These are phyloP conservation scores for Sebastolobus altivelis DNA, from an alignment of 2,797 vertebrate genomes.

Conservation along the genomic window DNA sequence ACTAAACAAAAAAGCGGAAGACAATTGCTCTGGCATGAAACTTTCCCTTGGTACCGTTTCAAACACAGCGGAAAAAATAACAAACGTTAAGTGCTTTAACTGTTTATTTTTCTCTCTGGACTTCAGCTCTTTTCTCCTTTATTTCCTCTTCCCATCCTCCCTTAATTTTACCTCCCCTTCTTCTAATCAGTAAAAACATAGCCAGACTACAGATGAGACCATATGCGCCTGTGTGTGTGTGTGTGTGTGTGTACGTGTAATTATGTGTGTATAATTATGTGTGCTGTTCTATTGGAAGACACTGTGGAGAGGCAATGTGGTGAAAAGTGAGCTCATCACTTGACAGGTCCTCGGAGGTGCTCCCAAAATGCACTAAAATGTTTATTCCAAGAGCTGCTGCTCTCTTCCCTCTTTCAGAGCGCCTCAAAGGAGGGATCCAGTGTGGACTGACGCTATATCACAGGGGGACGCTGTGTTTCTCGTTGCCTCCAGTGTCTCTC, in stretches of 20 bases:
- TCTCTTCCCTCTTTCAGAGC: constrained; percentile 24
- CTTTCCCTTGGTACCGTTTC: constrained; percentile 60
- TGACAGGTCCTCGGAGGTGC: constrained; percentile 49
- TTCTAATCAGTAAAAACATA: constrained; percentile 63
- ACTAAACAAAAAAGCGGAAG: constrained; percentile 45
- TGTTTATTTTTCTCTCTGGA: constrained; percentile 64
- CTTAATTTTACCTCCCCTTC: constrained; percentile 48
- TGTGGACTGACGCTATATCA: constrained; percentile 43
- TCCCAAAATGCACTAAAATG: constrained; percentile 45
- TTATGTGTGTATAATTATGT: constrained; percentile 67
- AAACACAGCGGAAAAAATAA: constrained; percentile 32
- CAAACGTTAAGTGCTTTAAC: constrained; percentile 42
- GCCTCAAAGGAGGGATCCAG: constrained; percentile 23
- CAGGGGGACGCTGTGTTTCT: constrained; percentile 26
- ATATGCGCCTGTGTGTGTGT: constrained; percentile 54
- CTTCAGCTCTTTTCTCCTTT: constrained; percentile 53
- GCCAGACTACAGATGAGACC: constrained; percentile 67
- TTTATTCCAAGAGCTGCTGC: constrained; percentile 36
- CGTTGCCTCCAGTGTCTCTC: constrained; percentile 15
- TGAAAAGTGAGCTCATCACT: constrained; percentile 60
- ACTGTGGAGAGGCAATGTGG: constrained; percentile 40
- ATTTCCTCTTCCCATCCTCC: constrained; percentile 42
- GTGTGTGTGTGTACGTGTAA: constrained; percentile 53
- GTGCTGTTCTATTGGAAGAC: constrained; percentile 49
- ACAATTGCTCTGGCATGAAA: constrained; percentile 59